Evolutionary conservation across 1,140 invertebrate species (phyloP), one percentile per base, ranked within the genome.

Genomic region (Diorhabda sublineata): DNA sequence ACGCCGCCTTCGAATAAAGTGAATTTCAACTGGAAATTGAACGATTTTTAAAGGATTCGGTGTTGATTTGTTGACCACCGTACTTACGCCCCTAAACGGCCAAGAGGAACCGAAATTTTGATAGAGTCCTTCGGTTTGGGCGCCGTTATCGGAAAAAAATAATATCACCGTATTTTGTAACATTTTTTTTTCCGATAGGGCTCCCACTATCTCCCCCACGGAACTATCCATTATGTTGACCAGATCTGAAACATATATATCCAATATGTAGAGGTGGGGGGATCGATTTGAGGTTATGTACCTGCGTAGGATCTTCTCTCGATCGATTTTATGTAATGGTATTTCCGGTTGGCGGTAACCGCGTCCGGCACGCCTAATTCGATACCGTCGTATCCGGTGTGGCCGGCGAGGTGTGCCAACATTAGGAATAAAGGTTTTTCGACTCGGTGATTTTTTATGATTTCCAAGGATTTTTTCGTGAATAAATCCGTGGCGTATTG

Each of bases 1-100:
- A 97, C 89, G 1, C 95, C 95, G 45, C 96, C 96, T 85, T 98
- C 94, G 88, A 90, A 94, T 11, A 93, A 78, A 1, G 91, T 92
- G 75, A 88, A 87, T 79, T 91, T 91, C 68, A 75, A 56, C 78
- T 80, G 26, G 67, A 78, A 79, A 47, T 5, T 61, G 8, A 2
- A 0, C 2, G 57, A 47, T 61, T 69, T 52, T 52, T 52, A 52
- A 2, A 6, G 45, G 2, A 52, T 52, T 52, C 47, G 47, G 2
- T 52, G 6, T 4, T 3, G 6, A 2, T 52, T 52, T 52, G n/a
- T 4, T 52, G 4, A 52, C n/a, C 47, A 52, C 4, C 26, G 26
- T 61, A 65, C 26, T 83, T 83, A 92, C 90, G 56, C 94, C 93
- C 82, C 91, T 87, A 0, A 97, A 81, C 45, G 95, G 95, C 85